Conservation (phyloP, 2,797 vertebrate species). For the Cyclopterus lumpus region DNA sequence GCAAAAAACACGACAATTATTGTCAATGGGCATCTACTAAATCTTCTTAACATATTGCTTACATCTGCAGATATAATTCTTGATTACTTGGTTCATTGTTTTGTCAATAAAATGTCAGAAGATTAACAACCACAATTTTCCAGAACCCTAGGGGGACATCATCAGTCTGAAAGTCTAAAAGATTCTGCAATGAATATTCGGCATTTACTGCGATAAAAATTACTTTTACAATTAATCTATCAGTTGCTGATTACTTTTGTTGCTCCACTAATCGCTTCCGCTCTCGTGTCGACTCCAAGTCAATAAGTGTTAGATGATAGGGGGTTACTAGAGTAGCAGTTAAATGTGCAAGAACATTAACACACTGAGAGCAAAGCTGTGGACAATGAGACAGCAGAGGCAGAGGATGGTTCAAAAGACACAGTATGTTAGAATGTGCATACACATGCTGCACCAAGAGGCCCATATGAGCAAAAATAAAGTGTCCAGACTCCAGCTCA, state of each 20-base stretch:
- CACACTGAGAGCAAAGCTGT: neutral
- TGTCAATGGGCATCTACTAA: neutral
- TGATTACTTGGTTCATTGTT: neutral
- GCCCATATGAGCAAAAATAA: neutral
- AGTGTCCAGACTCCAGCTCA: neutral
- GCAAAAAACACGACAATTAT: neutral
- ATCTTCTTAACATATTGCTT: too few relatives aligned
- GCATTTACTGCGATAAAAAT: neutral
- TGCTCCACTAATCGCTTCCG: neutral
- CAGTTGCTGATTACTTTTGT: neutral
- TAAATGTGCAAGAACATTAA: neutral
- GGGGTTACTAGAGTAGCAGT: neutral
- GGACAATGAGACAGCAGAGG: neutral
- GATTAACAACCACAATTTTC: neutral
- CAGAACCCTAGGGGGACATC: neutral
- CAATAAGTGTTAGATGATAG: neutral
- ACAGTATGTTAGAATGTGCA: neutral
- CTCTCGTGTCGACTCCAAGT: neutral
- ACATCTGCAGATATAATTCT: conserved; percentile 3
- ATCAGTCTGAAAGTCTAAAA: neutral
- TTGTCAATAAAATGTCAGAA: neutral
- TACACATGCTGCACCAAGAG: neutral
- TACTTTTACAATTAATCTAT: neutral
- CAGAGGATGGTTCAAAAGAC: conserved; percentile 4
- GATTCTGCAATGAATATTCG: neutral